Base-by-base conservation (phyloP, 1,140 invertebrate species). In the Aleiodes sp. region DNA sequence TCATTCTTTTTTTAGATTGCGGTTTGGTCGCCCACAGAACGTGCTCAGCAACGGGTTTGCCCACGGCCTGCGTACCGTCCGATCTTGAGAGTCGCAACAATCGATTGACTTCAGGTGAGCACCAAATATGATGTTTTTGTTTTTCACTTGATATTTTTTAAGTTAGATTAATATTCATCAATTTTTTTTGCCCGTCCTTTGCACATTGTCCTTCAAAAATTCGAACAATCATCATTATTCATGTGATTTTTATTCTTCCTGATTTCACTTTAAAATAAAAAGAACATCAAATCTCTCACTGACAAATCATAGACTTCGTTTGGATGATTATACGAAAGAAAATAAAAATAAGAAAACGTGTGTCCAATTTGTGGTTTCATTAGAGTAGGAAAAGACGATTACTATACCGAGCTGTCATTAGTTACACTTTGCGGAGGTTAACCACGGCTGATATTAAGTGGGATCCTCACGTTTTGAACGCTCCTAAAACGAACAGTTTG, bases 1-100 rank as follows among this genome's bases (percentile, higher is more conserved):
- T 59, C n/a, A 59, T 59, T 31, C 28, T 59, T 59, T 28, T 59
- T 59, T 59, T 59, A 85, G 92, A 91, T 82, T 94, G 93, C 85
- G 92, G 92, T 65, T 83, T 93, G 70, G 89, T 92, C 70, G 89
- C 91, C 76, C 92, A 94, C 82, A 87, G 91, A 64, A 91, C 90
- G 67, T 94, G 92, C 85, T 88, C 90, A 39, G 88, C 90, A 12
- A 90, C 90, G 69, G 90, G 90, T 73, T 84, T 91, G 60, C 87
- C 89, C 43, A 80, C 84, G 57, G 78, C 78, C 70, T 86, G 84
- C 75, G 70, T 81, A 68, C 78, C 84, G 72, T 72, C 61, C 62
- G 76, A 79, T 62, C 71, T 76, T 59, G 77, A 82, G 64, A 75
- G 75, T 72, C 79, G 78, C 37, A 75, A 75, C 72, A 80, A 78